These are phyloP conservation scores for Drosophila triauraria DNA, from an alignment of 1,140 invertebrate genomes.

Conservation along the genomic window DNA sequence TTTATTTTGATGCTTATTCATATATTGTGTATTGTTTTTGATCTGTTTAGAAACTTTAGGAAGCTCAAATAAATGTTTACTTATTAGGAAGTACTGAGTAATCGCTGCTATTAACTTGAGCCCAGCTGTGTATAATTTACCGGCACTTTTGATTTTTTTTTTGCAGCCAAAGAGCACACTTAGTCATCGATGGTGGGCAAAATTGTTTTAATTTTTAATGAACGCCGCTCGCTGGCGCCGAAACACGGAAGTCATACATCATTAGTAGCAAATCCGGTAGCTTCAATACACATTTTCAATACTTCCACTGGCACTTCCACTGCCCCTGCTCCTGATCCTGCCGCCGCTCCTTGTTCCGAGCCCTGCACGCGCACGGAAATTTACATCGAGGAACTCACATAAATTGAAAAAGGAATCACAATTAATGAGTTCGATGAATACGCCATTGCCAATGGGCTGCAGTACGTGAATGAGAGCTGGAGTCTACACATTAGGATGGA, in stretches of 20 bases:
- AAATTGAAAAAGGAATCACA: constrained; percentile 82
- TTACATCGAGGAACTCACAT: constrained; percentile 66
- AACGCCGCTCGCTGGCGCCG: constrained; percentile 46
- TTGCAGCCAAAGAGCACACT: constrained; percentile 13
- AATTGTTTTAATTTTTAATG: constrained; percentile 79
- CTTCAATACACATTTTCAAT: constrained; percentile 65
- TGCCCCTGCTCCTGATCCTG: not conserved
- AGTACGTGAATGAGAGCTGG: constrained; percentile 20
- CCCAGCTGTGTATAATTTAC: constrained; percentile 20
- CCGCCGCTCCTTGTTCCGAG: constrained; percentile 2
- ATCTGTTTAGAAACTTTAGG: no score
- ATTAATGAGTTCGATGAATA: constrained; percentile 83
- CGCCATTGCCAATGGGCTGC: constrained; percentile 53
- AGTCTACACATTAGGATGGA: constrained; percentile 24
- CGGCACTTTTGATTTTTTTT: constrained; percentile 25
- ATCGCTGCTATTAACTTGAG: not conserved
- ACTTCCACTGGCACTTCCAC: constrained; percentile 3
- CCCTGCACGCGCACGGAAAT: constrained; percentile 52
- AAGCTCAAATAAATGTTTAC: not conserved
- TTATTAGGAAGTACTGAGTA: no score
- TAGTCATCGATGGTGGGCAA: constrained; percentile 22
- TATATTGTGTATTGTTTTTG: no score
- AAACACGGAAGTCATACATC: constrained; percentile 76
- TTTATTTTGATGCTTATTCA: no score
- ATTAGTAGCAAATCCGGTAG: constrained; percentile 80